These are phyloP conservation scores for Etheostoma perlongum DNA, from an alignment of 2,797 vertebrate species.

Conservation along the genomic window DNA sequence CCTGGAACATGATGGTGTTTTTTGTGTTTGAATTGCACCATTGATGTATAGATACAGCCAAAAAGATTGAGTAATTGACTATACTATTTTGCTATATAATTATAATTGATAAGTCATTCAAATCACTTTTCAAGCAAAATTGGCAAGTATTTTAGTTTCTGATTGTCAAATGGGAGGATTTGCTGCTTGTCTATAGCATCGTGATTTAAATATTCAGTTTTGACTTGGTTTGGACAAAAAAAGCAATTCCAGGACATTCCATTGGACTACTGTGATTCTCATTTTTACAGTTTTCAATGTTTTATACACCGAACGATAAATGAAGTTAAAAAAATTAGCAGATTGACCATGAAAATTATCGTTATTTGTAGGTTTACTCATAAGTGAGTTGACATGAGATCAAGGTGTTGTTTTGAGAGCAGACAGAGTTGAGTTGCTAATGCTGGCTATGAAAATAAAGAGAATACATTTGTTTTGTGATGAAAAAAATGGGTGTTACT, in stretches of 20 bases:
- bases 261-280: background rate
- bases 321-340: background rate
- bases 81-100: background rate
- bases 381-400: background rate
- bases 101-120: background rate
- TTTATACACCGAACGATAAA: background rate
- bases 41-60: background rate
- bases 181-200: background rate
- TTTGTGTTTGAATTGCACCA: constrained; percentile 14
- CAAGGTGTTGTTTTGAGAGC: background rate
- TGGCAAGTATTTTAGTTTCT: background rate
- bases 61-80: background rate
- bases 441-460: too few relatives aligned
- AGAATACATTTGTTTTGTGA: background rate
- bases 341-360: background rate
- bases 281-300: background rate
- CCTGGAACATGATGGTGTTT: constrained; percentile 42
- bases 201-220: background rate
- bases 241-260: background rate
- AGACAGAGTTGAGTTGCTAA: background rate
- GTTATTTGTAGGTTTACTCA: background rate
- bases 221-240: background rate
- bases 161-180: background rate
- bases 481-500: background rate
- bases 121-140: background rate